phyloP scores from a whole-genome alignment of 1,140 invertebrate species.

The Choristoneura fumiferana region DNA sequence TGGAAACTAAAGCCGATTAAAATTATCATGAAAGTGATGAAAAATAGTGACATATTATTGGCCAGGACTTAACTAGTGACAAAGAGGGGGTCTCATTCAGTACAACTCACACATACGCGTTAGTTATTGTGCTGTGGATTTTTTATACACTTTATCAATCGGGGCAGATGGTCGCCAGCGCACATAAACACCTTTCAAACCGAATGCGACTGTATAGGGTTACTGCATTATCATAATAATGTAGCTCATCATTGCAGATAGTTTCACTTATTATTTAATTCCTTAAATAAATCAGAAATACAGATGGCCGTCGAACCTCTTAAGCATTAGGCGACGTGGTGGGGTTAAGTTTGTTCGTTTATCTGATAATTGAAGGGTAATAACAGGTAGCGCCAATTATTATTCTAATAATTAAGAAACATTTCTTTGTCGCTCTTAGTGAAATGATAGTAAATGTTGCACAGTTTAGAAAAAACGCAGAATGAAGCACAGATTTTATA shows the following conservation, averaged over 20 bases:
- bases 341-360: too few relatives aligned
- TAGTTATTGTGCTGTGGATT: conserved; percentile 47
- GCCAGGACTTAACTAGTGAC: conserved; percentile 26
- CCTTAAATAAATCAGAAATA: neutral
- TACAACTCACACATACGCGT: conserved; percentile 38
- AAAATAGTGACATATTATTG: conserved; percentile 20
- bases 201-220: conserved; percentile 61
- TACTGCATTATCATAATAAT: conserved; percentile 63
- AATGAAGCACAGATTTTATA: too few relatives aligned
- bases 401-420: too few relatives aligned
- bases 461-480: too few relatives aligned
- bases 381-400: too few relatives aligned
- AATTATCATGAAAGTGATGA: conserved; percentile 14
- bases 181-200: conserved; percentile 71
- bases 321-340: too few relatives aligned
- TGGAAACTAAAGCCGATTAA: too few relatives aligned
- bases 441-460: too few relatives aligned
- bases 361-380: too few relatives aligned
- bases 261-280: neutral
- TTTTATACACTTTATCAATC: conserved; percentile 75
- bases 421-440: too few relatives aligned
- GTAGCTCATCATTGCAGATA: conserved; percentile 33
- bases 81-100: conserved; percentile 27
- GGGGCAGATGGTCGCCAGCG: conserved; percentile 61
- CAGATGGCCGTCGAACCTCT: too few relatives aligned